Percentiles rank a stretch among this genome's conserved stretches.
These are phyloP conservation scores for Myxocyprinus asiaticus DNA, from an alignment of 2,113 vertebrate species.

Conservation along the genomic window DNA sequence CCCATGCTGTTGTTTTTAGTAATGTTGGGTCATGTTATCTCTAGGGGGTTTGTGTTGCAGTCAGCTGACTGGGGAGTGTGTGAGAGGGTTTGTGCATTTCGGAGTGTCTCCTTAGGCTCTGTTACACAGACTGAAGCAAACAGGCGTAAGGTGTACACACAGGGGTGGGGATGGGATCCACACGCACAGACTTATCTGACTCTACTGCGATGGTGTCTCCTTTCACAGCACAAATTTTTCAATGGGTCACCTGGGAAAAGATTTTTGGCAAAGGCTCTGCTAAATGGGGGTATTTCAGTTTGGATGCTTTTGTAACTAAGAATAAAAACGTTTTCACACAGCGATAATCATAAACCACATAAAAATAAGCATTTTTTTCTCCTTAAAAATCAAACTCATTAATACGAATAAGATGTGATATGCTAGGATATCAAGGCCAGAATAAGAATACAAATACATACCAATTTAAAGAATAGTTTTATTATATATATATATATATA, in stretches of 20 bases:
- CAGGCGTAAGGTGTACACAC: conserved; percentile 6
- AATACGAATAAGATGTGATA: too few relatives aligned
- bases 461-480: too few relatives aligned
- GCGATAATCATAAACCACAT: background rate
- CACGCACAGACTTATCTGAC: conserved; percentile 7
- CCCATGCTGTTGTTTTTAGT: conserved; percentile 50
- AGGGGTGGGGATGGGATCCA: conserved; percentile 27
- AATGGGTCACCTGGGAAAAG: conserved; percentile 21
- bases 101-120: background rate
- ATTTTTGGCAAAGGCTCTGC: conserved; percentile 7
- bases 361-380: background rate
- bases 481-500: too few relatives aligned
- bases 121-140: conserved; percentile 18
- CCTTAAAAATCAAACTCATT: too few relatives aligned
- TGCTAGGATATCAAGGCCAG: too few relatives aligned
- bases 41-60: conserved; percentile 28
- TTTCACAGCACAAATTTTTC: conserved; percentile 2
- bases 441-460: too few relatives aligned
- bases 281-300: conserved; percentile 35
- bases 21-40: conserved; percentile 41
- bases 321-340: conserved; percentile 26
- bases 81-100: background rate
- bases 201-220: background rate
- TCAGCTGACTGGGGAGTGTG: conserved; percentile 43
- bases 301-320: conserved; percentile 1